These are phyloP conservation scores for Phocoena sinus DNA, from an alignment of 2,113 vertebrate species.

Conservation along the genomic window DNA sequence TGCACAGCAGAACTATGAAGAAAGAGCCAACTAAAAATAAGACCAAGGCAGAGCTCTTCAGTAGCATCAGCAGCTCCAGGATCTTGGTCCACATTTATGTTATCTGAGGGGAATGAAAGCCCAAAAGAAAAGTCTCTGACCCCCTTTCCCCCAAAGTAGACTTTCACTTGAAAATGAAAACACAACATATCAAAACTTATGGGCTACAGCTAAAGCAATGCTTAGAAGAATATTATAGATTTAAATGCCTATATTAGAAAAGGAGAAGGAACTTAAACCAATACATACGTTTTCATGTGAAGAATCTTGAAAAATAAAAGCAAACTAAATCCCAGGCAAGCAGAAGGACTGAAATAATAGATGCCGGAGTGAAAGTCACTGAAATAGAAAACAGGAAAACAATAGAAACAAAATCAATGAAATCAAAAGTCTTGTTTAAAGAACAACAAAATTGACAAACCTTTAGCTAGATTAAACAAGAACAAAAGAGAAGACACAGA, in stretches of 20 bases:
- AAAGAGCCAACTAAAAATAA: not conserved
- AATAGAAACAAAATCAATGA: not conserved
- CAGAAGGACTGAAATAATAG: no score
- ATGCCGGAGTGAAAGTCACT: not conserved
- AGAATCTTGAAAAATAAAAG: not conserved
- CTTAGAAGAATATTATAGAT: not conserved
- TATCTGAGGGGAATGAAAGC: no score
- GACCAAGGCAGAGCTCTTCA: no score
- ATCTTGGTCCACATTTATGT: not conserved
- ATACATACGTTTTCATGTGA: not conserved
- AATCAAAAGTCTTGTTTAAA: not conserved
- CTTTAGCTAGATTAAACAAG: no score
- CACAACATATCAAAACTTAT: not conserved
- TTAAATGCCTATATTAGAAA: not conserved
- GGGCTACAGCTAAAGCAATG: accelerated
- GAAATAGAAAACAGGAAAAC: not conserved
- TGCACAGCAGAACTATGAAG: no score
- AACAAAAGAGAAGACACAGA: no score
- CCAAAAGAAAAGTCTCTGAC: not conserved
- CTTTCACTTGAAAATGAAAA: not conserved
- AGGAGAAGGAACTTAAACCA: not conserved
- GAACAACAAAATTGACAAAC: no score
- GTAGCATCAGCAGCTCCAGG: not conserved
- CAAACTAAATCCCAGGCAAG: not conserved
- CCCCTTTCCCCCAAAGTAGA: not conserved